Percentiles rank a stretch among this genome's conserved stretches.
Conservation (phyloP, 2,113 vertebrate species). For the Maccullochella peelii region DNA sequence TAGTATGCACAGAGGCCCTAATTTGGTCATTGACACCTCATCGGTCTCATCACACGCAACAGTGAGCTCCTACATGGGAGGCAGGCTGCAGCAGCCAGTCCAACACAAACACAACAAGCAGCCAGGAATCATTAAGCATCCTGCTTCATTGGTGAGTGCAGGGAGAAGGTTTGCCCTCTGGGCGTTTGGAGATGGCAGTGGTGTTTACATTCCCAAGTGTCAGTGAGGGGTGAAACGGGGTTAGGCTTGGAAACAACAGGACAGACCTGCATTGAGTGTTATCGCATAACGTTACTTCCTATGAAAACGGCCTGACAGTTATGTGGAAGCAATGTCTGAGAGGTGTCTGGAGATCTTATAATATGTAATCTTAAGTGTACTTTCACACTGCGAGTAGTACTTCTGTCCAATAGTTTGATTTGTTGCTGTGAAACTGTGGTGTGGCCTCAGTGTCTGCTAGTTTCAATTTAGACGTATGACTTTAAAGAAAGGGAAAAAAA, state of each 20-base stretch:
- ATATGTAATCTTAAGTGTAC: neutral
- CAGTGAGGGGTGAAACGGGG: conserved; percentile 49
- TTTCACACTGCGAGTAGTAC: neutral
- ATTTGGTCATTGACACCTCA: conserved; percentile 70
- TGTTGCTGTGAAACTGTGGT: neutral
- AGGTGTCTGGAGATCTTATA: neutral
- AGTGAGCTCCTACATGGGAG: conserved; percentile 24
- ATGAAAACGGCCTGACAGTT: neutral
- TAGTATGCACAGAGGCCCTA: conserved; percentile 30
- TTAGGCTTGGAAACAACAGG: conserved; percentile 26
- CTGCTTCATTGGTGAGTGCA: neutral
- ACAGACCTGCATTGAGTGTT: conserved; percentile 27
- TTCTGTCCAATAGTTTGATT: neutral
- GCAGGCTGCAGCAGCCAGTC: conserved; percentile 25
- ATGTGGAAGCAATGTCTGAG: neutral
- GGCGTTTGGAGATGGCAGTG: conserved; percentile 47
- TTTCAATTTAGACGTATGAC: neutral
- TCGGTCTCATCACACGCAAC: conserved; percentile 49
- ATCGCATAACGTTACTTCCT: neutral
- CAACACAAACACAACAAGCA: conserved; percentile 68
- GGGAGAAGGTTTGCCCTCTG: conserved; percentile 34
- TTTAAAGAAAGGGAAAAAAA: too few relatives aligned
- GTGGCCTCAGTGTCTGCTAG: neutral
- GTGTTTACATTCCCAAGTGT: conserved; percentile 69
- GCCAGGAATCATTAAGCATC: conserved; percentile 48